Percentiles rank a stretch among this genome's conserved stretches.
These are phyloP conservation scores for Aeoliscus strigatus DNA, from an alignment of 2,797 vertebrate species.

Conservation along the genomic window DNA sequence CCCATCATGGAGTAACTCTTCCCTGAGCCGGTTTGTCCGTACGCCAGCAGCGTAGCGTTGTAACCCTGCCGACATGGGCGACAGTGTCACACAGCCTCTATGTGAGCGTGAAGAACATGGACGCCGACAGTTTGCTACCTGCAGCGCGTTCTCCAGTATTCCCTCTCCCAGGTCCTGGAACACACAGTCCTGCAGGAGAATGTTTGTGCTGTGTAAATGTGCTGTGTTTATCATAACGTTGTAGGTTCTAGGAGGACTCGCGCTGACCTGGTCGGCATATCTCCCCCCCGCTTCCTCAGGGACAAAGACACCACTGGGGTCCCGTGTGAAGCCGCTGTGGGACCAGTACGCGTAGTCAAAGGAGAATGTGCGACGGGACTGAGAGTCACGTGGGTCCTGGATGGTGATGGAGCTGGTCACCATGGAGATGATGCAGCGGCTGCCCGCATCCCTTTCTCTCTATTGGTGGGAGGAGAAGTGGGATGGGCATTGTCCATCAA, in stretches of 20 bases:
- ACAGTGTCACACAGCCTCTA: too few species aligned
- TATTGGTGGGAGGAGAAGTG: constrained; percentile 14
- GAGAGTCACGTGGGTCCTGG: constrained; percentile 71
- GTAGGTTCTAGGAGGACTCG: too few species aligned
- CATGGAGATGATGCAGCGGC: constrained; percentile 76
- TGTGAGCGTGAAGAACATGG: too few species aligned
- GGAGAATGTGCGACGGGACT: constrained; percentile 69
- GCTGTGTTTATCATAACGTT: too few species aligned
- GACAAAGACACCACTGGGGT: constrained; percentile 65
- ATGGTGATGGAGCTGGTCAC: constrained; percentile 72
- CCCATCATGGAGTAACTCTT: constrained; percentile 87
- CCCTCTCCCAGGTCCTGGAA: constrained; percentile 79
- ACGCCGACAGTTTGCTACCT: constrained; percentile 50
- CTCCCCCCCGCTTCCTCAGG: constrained; percentile 72
- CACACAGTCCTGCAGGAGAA: constrained; percentile 64
- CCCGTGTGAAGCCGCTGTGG: constrained; percentile 70
- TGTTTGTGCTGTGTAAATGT: too few species aligned
- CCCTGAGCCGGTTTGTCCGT: constrained; percentile 82
- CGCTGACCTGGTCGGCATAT: constrained; percentile 72
- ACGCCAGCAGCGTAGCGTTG: constrained; percentile 80
- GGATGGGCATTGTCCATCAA: neutral
- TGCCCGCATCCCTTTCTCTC: constrained; percentile 79
- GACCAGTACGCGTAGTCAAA: constrained; percentile 83
- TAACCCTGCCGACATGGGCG: constrained; percentile 72
- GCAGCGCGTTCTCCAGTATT: constrained; percentile 77